phyloP scores from a whole-genome alignment of 2,888 invertebrate species.

The Agrotis exclamationis region DNA sequence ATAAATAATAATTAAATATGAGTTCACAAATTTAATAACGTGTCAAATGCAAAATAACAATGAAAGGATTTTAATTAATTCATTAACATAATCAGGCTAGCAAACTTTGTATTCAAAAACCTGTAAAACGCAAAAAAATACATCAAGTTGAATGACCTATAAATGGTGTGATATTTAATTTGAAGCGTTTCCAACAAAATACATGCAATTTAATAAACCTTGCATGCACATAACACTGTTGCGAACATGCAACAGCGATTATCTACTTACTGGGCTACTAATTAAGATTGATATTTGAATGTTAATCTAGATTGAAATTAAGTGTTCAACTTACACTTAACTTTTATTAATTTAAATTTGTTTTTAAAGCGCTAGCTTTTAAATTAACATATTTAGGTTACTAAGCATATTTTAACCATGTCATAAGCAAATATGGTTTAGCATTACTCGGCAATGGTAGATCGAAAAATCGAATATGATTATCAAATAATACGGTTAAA shows the following conservation, averaged over 20 bases:
- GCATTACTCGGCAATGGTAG: too few relatives aligned
- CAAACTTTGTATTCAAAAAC: neutral
- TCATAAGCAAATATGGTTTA: too few relatives aligned
- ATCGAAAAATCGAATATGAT: too few relatives aligned
- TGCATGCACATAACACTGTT: constrained; percentile 21
- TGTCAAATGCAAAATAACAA: neutral
- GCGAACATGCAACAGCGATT: constrained; percentile 42
- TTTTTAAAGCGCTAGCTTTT: neutral
- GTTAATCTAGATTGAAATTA: constrained; percentile 19
- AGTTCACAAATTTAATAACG: neutral
- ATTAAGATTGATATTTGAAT: constrained; percentile 31
- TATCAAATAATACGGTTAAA: too few relatives aligned
- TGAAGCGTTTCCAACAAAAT: constrained; percentile 9
- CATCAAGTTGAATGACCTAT: constrained; percentile 31
- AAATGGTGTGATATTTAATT: constrained; percentile 32
- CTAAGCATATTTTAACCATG: too few relatives aligned
- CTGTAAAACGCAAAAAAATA: neutral
- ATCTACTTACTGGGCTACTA: constrained; percentile 14
- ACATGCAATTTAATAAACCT: constrained; percentile 10
- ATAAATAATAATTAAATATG: too few relatives aligned
- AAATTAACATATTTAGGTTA: too few relatives aligned
- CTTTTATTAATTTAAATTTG: neutral
- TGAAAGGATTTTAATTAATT: neutral
- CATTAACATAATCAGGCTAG: neutral
- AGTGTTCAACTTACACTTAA: neutral